A percentile compares a stretch with the other conserved stretches of the same genome.
These are phyloP conservation scores for Perodicticus potto DNA, from an alignment of 2,797 vertebrate genomes.

Conservation along the genomic window DNA sequence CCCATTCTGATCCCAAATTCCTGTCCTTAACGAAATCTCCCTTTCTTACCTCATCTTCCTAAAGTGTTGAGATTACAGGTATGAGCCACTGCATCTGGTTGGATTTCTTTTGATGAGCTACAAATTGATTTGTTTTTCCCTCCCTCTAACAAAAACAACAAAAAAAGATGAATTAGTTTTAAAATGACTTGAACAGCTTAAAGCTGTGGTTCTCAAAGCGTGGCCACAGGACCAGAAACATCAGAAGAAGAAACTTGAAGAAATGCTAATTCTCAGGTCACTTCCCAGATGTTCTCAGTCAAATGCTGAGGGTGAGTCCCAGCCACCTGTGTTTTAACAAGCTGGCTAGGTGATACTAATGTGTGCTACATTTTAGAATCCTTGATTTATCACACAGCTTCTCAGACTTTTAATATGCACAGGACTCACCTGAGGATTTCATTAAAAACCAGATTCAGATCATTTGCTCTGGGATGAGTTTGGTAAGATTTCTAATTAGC, in stretches of 20 bases:
- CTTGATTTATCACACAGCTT: background rate
- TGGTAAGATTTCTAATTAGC: background rate
- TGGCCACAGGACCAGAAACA: background rate
- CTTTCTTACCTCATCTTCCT: background rate
- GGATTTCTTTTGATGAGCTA: constrained; percentile 26
- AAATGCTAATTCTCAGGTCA: background rate
- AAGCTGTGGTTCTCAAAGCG: background rate
- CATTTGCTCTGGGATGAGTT: background rate
- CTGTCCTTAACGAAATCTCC: background rate
- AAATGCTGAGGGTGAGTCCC: background rate
- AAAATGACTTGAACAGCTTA: background rate
- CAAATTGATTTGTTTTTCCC: background rate
- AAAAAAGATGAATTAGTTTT: constrained; percentile 35
- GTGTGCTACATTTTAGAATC: background rate
- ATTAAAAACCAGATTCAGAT: background rate
- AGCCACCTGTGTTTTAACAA: constrained; percentile 33
- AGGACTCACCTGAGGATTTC: background rate
- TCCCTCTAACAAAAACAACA: background rate
- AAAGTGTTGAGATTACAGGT: background rate
- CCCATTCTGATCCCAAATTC: background rate
- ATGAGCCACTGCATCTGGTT: background rate
- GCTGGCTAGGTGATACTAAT: background rate
- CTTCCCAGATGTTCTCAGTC: background rate
- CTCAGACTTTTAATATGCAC: background rate
- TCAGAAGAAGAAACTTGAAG: background rate